phyloP scores from a whole-genome alignment of 2,113 vertebrate species.

The Catagonus wagneri region DNA sequence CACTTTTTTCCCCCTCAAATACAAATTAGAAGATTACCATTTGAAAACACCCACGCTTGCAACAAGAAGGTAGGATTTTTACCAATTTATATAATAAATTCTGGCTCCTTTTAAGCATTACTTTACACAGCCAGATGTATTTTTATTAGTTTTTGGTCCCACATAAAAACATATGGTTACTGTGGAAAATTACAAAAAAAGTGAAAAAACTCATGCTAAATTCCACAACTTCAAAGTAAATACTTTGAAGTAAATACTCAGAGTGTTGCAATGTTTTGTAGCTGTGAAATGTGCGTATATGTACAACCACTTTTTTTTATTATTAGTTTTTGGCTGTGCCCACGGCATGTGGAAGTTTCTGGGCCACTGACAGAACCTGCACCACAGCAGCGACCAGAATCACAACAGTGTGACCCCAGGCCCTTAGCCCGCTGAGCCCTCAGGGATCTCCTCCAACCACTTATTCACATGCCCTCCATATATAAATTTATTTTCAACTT shows the following conservation, averaged over 20 bases:
- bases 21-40: conserved; percentile 48
- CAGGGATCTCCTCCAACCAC: not conserved
- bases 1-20: not conserved
- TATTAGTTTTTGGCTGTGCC: no score
- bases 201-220: conserved; percentile 30
- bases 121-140: conserved; percentile 6
- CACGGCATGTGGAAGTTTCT: no score
- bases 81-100: conserved; percentile 38
- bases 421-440: no score
- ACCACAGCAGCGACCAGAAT: no score
- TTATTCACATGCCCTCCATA: not conserved
- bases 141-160: conserved; percentile 22
- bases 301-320: not conserved
- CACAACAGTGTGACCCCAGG: no score
- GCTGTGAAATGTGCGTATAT: no score
- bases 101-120: conserved; percentile 18
- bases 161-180: not conserved
- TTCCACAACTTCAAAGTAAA: not conserved
- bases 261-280: not conserved
- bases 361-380: no score
- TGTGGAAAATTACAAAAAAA: conserved; percentile 29
- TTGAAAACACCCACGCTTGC: conserved; percentile 6
- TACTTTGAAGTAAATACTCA: not conserved
- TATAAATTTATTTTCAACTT: not conserved
- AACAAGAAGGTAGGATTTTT: not conserved